phyloP scores from a whole-genome alignment of 2,888 invertebrate genomes.

The Falcaria lacertinaria region DNA sequence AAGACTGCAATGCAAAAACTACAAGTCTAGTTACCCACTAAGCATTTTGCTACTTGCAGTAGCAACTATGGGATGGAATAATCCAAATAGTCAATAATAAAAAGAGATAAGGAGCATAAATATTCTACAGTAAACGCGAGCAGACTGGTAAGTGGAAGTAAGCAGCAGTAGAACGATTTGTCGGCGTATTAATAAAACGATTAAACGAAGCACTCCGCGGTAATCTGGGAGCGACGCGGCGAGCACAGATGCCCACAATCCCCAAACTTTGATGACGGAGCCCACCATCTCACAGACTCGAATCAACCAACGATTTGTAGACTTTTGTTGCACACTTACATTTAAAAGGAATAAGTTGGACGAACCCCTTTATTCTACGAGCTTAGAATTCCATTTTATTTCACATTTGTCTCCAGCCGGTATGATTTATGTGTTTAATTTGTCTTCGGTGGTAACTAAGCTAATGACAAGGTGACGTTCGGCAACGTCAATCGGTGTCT shows the following conservation, averaged over 20 bases:
- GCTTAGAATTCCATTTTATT: constrained; percentile 14
- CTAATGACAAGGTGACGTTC: constrained; percentile 57
- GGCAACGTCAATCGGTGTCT: constrained; percentile 60
- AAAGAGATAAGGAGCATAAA: too few relatives aligned
- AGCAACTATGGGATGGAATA: too few relatives aligned
- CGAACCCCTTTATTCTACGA: constrained; percentile 34
- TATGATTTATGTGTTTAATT: constrained; percentile 3
- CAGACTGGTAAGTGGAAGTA: constrained; percentile 40
- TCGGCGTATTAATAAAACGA: constrained; percentile 79
- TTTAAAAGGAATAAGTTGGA: constrained; percentile 49
- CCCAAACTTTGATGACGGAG: constrained; percentile 75
- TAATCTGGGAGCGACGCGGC: constrained; percentile 72
- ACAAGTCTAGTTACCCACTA: too few relatives aligned
- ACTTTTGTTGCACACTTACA: constrained; percentile 55
- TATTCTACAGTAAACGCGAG: too few relatives aligned
- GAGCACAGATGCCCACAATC: constrained; percentile 76
- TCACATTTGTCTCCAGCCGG: background rate
- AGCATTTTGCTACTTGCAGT: too few relatives aligned
- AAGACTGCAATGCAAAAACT: too few relatives aligned
- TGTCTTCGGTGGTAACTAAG: constrained; percentile 37
- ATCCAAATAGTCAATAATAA: too few relatives aligned
- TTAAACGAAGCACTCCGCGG: constrained; percentile 75
- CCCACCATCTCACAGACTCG: constrained; percentile 49
- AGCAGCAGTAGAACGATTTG: constrained; percentile 73
- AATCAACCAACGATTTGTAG: constrained; percentile 63